These are phyloP conservation scores for Nebria brevicollis DNA, from an alignment of 2,888 invertebrate genomes.

Conservation along the genomic window DNA sequence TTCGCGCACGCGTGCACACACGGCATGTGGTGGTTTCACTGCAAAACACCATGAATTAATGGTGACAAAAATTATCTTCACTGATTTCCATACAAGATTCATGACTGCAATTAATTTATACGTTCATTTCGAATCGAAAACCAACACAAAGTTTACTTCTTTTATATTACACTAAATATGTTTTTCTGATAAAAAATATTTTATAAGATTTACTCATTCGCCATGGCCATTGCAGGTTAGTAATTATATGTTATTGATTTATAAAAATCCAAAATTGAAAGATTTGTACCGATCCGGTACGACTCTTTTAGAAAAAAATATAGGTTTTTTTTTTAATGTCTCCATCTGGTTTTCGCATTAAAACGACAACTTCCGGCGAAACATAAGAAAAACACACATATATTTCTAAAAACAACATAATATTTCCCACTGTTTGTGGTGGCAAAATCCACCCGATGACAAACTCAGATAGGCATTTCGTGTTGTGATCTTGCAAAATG, in stretches of 20 bases:
- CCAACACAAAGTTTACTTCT: background rate
- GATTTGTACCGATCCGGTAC: background rate
- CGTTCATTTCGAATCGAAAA: background rate
- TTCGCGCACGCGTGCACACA: constrained; percentile 12
- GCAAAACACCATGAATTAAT: background rate
- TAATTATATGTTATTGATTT: no score
- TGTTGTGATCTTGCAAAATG: constrained; percentile 21
- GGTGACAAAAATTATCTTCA: background rate
- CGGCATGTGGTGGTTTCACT: background rate
- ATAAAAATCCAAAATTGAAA: background rate
- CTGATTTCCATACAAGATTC: background rate
- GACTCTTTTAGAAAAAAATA: background rate
- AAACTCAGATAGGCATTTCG: constrained; percentile 36
- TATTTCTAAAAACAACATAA: constrained; percentile 38
- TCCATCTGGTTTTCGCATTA: background rate
- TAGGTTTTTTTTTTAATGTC: no score
- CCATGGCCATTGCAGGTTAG: no score
- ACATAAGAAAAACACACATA: background rate
- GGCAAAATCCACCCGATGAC: constrained; percentile 42
- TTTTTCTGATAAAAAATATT: no score
- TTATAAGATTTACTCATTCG: no score
- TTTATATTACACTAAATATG: background rate
- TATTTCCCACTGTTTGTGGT: constrained; percentile 29
- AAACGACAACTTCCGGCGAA: background rate
- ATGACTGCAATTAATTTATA: background rate